A percentile compares a stretch with the other conserved stretches of the same genome.
Conservation (phyloP, 2,113 vertebrate species). For the Phodopus roborovskii region DNA sequence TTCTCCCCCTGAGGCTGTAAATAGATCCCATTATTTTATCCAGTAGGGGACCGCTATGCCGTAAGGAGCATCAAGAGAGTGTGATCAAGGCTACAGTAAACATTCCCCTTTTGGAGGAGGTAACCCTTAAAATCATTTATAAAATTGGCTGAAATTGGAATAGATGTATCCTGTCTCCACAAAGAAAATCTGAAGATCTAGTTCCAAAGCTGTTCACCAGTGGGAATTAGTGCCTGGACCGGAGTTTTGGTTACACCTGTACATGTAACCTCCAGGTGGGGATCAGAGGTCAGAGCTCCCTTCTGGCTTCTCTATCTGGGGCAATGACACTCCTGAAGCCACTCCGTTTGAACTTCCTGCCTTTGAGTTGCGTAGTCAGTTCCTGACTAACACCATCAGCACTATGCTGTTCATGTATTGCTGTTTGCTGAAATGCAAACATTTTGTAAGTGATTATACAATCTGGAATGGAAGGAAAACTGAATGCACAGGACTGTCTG, state of each 20-base stretch:
- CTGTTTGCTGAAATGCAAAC: neutral
- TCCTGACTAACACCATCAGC: neutral
- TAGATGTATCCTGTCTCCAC: no score
- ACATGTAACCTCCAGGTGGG: neutral
- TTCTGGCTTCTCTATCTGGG: neutral
- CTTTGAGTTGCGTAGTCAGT: neutral
- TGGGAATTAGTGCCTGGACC: neutral
- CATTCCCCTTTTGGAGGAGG: neutral
- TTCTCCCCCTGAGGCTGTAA: neutral
- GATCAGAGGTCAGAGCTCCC: neutral
- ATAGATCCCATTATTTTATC: neutral
- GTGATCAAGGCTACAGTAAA: neutral
- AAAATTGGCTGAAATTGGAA: neutral
- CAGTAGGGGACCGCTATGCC: neutral
- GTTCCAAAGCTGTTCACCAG: neutral
- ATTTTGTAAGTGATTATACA: neutral
- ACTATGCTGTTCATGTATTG: no score
- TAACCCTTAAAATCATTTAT: neutral
- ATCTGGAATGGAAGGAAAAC: neutral
- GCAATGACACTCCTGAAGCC: neutral
- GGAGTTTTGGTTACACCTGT: no score
- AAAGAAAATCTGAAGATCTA: neutral
- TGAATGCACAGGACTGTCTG: neutral
- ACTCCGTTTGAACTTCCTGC: neutral
- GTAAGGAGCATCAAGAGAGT: neutral